These are phyloP conservation scores for Drosophila kepulauana DNA, from an alignment of 1,140 invertebrate species.

Conservation along the genomic window DNA sequence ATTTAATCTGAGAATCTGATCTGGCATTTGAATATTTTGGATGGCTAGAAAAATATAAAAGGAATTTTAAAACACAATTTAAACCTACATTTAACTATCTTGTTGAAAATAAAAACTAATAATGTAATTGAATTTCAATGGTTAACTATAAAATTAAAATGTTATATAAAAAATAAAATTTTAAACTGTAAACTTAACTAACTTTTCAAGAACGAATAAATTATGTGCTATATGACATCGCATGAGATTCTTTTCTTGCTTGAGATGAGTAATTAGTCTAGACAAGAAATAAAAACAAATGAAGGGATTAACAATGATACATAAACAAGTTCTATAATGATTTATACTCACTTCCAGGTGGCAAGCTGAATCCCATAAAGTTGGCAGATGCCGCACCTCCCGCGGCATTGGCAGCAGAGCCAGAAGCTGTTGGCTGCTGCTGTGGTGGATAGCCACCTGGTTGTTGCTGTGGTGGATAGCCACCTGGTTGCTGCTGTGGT, in stretches of 20 bases:
- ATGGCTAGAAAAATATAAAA: no score
- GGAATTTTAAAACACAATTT: no score
- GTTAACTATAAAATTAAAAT: no score
- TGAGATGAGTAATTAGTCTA: slow-evolving; percentile 27
- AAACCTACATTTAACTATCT: no score
- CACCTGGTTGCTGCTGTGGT: slow-evolving; percentile 49
- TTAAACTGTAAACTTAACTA: no score
- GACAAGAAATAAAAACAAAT: slow-evolving; percentile 7
- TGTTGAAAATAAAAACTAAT: no score
- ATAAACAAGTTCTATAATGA: not conserved
- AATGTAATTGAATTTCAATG: no score
- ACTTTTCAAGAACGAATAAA: no score
- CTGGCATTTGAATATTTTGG: no score
- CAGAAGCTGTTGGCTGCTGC: slow-evolving; percentile 46
- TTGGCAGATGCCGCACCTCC: slow-evolving; percentile 55
- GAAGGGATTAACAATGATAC: not conserved
- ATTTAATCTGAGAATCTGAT: no score
- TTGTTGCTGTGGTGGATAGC: slow-evolving; percentile 57
- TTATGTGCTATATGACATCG: not conserved
- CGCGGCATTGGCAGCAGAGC: slow-evolving; percentile 39
- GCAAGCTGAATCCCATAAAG: slow-evolving; percentile 79
- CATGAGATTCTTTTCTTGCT: not conserved
- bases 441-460: slow-evolving; percentile 63
- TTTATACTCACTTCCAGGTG: slow-evolving; percentile 77
- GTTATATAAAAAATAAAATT: not conserved